These are phyloP conservation scores for Ischnura elegans DNA, from an alignment of 2,888 invertebrate genomes.

Conservation along the genomic window DNA sequence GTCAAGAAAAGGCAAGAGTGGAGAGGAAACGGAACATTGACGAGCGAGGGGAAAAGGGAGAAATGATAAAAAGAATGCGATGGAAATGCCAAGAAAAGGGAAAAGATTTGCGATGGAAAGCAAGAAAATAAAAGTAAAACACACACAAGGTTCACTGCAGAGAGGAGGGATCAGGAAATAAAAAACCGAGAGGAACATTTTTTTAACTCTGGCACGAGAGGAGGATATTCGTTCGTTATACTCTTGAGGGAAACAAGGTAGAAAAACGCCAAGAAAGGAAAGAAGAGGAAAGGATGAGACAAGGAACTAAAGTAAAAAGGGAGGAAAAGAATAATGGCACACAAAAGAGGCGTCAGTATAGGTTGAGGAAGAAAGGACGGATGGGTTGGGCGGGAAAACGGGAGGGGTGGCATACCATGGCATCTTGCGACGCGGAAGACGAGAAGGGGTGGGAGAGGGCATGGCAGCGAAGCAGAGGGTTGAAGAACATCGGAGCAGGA, in stretches of 20 bases:
- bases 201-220: not conserved
- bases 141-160: not conserved
- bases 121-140: not conserved
- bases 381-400: not conserved
- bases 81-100: not conserved
- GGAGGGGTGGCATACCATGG: too few species aligned
- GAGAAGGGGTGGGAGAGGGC: too few species aligned
- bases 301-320: not conserved
- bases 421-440: too few species aligned
- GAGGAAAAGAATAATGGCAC: not conserved
- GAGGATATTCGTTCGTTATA: not conserved
- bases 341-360: not conserved
- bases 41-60: not conserved
- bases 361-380: not conserved
- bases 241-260: not conserved
- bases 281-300: not conserved
- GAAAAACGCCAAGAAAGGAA: not conserved
- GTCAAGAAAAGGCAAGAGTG: not conserved
- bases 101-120: not conserved
- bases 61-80: not conserved
- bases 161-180: not conserved
- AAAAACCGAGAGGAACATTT: not conserved
- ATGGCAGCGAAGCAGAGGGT: too few species aligned
- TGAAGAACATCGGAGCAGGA: too few species aligned
- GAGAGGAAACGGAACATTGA: not conserved